Conservation (phyloP, 2,888 invertebrate species). For the Lasioglossum lativentre region DNA sequence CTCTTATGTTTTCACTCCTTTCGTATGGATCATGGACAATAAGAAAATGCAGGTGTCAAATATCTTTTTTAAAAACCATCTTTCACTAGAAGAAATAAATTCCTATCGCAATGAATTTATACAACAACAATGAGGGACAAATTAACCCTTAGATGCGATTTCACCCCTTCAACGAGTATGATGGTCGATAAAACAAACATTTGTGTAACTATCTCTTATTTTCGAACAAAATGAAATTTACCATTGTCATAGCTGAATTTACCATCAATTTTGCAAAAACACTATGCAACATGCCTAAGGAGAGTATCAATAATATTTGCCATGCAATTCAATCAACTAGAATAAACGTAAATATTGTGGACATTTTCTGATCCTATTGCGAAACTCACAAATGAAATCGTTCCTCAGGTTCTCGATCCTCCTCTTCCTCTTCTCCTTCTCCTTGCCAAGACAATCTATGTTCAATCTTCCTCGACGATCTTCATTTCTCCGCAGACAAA, state of each 20-base stretch:
- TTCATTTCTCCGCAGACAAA: not conserved
- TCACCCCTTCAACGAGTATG: too few relatives aligned
- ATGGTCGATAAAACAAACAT: not conserved
- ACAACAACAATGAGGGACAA: not conserved
- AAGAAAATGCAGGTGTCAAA: too few relatives aligned
- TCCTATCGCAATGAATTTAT: too few relatives aligned
- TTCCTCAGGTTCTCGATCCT: not conserved
- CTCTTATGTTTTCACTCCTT: too few relatives aligned
- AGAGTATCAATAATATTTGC: not conserved
- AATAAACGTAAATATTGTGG: not conserved
- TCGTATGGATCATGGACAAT: too few relatives aligned
- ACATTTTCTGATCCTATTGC: not conserved
- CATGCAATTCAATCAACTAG: not conserved
- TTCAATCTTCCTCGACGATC: not conserved
- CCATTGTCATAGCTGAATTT: not conserved
- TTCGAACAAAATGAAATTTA: not conserved
- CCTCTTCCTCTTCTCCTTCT: not conserved
- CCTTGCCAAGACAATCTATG: not conserved
- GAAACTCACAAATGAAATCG: constrained; percentile 14
- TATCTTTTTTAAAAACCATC: too few relatives aligned
- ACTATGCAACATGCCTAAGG: not conserved
- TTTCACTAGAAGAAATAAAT: too few relatives aligned
- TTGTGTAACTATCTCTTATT: not conserved
- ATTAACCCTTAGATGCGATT: not conserved
- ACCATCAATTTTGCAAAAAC: not conserved